Conservation (phyloP, 2,888 invertebrate genomes). For the Pyrgus malvae region DNA sequence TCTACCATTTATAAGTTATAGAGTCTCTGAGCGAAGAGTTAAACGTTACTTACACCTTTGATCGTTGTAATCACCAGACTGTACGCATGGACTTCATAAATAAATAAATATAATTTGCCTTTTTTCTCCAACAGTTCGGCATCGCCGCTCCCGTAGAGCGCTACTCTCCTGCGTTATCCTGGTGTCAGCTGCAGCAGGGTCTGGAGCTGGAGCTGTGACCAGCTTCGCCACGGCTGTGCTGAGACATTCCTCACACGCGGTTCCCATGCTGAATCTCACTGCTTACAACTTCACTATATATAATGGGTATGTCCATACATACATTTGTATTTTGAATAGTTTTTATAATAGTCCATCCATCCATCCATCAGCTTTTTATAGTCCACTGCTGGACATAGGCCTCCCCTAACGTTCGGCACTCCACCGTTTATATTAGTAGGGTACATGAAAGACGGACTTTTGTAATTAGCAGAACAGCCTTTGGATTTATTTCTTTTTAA, state of each 20-base stretch:
- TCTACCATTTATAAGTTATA: too few relatives aligned
- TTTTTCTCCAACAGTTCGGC: constrained; percentile 48
- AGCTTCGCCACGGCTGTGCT: constrained; percentile 71
- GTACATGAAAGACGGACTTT: too few relatives aligned
- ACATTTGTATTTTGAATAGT: not conserved
- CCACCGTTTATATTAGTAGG: too few relatives aligned
- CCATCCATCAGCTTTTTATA: too few relatives aligned
- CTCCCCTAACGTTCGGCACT: too few relatives aligned
- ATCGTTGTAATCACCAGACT: too few relatives aligned
- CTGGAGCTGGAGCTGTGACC: constrained; percentile 69
- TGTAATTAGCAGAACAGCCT: too few relatives aligned
- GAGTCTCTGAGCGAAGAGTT: too few relatives aligned
- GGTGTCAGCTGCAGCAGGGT: constrained; percentile 61
- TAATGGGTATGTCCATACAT: constrained; percentile 54
- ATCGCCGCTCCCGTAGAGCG: constrained; percentile 61
- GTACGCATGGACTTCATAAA: too few relatives aligned
- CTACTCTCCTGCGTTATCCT: constrained; percentile 60
- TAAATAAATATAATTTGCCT: not conserved
- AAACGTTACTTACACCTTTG: too few relatives aligned
- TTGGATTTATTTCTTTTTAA: too few relatives aligned
- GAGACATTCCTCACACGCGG: constrained; percentile 56
- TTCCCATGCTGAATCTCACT: constrained; percentile 62
- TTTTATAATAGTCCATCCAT: not conserved
- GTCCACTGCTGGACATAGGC: too few relatives aligned
- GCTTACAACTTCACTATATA: constrained; percentile 66